Conservation (phyloP, 2,113 vertebrate species). For the Cygnus buccinator region DNA sequence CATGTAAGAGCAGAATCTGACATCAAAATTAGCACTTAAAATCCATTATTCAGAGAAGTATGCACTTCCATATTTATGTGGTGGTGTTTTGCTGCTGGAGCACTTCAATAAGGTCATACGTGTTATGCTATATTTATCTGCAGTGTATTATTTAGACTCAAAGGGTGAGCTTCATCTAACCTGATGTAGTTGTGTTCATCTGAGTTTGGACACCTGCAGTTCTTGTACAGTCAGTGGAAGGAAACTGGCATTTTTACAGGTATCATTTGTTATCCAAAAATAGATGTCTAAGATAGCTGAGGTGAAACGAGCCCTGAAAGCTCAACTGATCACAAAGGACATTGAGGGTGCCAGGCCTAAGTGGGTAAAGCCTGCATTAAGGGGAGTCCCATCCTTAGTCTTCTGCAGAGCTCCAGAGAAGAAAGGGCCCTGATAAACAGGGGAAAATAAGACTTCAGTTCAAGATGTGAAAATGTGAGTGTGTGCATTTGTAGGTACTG, state of each 20-base stretch:
- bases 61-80: conserved; percentile 19
- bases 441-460: background rate
- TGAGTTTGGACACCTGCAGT: background rate
- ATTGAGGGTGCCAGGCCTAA: background rate
- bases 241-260: background rate
- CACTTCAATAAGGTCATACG: background rate
- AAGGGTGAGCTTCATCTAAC: background rate
- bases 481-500: background rate
- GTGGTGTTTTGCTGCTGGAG: background rate
- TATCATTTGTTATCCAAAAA: background rate
- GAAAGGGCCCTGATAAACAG: background rate
- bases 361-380: background rate
- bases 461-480: background rate
- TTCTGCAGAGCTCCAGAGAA: background rate
- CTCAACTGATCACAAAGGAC: background rate
- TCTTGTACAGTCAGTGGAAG: background rate
- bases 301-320: background rate
- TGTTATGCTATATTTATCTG: background rate
- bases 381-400: too few relatives aligned
- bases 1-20: background rate
- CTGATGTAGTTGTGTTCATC: background rate
- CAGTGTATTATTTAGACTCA: background rate
- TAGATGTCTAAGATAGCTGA: background rate
- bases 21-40: conserved; percentile 13
- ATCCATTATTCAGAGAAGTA: conserved; percentile 35